Conservation (phyloP, 2,888 invertebrate genomes). For the Automeris io region DNA sequence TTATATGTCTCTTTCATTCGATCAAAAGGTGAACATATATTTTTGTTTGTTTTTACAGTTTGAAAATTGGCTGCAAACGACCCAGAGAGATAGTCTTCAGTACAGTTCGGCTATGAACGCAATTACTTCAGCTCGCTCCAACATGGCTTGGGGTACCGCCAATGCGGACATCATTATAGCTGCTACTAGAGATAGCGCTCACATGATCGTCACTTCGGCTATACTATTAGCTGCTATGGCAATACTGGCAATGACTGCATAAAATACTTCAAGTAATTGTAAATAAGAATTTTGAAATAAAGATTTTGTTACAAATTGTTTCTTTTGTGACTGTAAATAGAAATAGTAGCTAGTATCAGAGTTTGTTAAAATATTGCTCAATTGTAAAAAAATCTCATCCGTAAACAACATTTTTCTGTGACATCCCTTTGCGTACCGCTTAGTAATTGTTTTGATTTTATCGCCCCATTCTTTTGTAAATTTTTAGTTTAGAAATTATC, state of each 20-base stretch:
- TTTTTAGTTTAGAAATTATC: too few species aligned
- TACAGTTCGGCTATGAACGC: slow-evolving; percentile 37
- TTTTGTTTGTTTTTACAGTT: slow-evolving; percentile 40
- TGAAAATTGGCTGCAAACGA: slow-evolving; percentile 47
- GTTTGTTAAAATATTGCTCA: too few species aligned
- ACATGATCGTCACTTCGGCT: slow-evolving; percentile 29
- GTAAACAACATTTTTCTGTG: too few species aligned
- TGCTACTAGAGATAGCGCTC: slow-evolving; percentile 40
- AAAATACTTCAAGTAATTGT: background rate
- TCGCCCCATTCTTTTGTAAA: too few species aligned
- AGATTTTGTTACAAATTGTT: background rate
- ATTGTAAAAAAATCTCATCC: too few species aligned
- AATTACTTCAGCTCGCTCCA: slow-evolving; percentile 44
- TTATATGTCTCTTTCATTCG: too few species aligned
- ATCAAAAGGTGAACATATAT: too few species aligned
- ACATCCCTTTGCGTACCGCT: too few species aligned
- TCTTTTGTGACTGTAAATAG: background rate
- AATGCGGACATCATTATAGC: slow-evolving; percentile 44
- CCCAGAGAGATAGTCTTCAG: slow-evolving; percentile 37
- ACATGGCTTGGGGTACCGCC: slow-evolving; percentile 52
- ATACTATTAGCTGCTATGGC: slow-evolving; percentile 25
- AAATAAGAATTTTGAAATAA: background rate
- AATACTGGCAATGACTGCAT: slow-evolving; percentile 15
- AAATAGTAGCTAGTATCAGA: too few species aligned
- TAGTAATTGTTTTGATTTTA: too few species aligned